Evolutionary conservation across 2,888 invertebrate genomes (phyloP).

Genomic region (Pimpla rufipes): DNA sequence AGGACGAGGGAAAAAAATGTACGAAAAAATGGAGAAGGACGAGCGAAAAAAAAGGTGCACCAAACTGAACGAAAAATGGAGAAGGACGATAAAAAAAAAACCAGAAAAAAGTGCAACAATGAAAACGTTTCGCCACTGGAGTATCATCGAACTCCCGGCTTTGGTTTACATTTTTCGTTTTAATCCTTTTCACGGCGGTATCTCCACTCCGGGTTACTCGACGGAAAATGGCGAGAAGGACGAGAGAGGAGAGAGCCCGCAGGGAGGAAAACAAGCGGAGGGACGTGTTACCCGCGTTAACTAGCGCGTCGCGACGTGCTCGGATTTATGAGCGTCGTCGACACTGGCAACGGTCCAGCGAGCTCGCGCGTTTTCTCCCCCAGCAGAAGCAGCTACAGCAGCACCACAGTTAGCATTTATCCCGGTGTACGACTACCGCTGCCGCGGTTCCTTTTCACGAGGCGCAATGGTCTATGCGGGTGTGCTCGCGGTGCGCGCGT

Average conservation of each 20-base stretch:
- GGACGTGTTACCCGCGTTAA: slow-evolving; percentile 73
- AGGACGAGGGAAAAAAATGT: too few species aligned
- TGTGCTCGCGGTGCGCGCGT: slow-evolving; percentile 61
- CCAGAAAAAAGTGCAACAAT: slow-evolving; percentile 18
- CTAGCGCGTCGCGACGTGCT: slow-evolving; percentile 78
- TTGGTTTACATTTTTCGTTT: neutral
- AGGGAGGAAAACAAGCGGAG: slow-evolving; percentile 54
- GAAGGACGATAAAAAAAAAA: slow-evolving; percentile 15
- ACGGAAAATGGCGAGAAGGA: slow-evolving; percentile 50
- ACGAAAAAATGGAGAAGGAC: neutral
- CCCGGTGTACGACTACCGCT: slow-evolving; percentile 60
- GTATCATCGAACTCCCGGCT: slow-evolving; percentile 30
- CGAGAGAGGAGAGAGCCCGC: slow-evolving; percentile 27
- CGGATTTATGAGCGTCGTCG: slow-evolving; percentile 79
- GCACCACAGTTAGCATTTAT: slow-evolving; percentile 79
- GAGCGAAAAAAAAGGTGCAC: too few species aligned
- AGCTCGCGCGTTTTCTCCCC: slow-evolving; percentile 25
- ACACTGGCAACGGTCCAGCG: slow-evolving; percentile 79
- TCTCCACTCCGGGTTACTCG: neutral
- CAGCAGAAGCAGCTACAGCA: neutral
- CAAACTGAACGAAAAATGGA: too few species aligned
- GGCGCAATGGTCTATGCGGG: slow-evolving; percentile 74
- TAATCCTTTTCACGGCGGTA: neutral
- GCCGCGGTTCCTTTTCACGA: slow-evolving; percentile 72
- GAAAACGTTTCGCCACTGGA: slow-evolving; percentile 8